Percentiles rank a stretch among this genome's conserved stretches.
Evolutionary conservation across 2,888 invertebrate species (phyloP).

Genomic region (Luperina testacea): DNA sequence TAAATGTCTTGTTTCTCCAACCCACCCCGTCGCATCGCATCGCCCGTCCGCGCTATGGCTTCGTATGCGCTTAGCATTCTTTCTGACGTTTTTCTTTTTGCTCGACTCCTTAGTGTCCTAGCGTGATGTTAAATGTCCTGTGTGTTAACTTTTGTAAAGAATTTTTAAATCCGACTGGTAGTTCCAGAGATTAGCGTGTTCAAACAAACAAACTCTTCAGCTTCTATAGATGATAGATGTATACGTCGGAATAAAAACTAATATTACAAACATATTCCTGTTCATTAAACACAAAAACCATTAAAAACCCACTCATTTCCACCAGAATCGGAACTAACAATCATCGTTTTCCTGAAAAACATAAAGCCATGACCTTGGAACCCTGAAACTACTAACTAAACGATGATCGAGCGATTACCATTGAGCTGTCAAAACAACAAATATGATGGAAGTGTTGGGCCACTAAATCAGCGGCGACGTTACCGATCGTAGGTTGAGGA

Average conservation of each 20-base stretch:
- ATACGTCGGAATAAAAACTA: not conserved
- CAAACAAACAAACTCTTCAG: not conserved
- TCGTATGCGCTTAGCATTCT: no score
- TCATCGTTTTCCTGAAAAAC: constrained; percentile 24
- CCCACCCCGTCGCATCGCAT: no score
- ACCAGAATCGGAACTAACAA: constrained; percentile 27
- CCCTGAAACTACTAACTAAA: constrained; percentile 17
- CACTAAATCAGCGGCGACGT: constrained; percentile 26
- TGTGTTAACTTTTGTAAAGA: no score
- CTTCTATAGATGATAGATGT: not conserved
- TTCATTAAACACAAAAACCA: not conserved
- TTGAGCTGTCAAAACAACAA: constrained; percentile 60
- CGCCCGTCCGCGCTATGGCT: no score
- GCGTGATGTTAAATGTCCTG: no score
- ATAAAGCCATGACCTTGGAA: constrained; percentile 38
- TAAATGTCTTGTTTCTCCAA: no score
- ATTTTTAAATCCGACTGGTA: not conserved
- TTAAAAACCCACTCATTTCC: not conserved
- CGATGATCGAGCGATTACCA: constrained; percentile 46
- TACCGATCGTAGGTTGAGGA: not conserved
- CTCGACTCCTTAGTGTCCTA: no score
- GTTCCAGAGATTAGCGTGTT: not conserved
- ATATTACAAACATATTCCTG: not conserved
- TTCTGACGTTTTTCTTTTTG: no score
- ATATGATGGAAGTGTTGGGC: constrained; percentile 35